These are phyloP conservation scores for Pelecanus crispus DNA, from an alignment of 2,113 vertebrate genomes.

Conservation along the genomic window DNA sequence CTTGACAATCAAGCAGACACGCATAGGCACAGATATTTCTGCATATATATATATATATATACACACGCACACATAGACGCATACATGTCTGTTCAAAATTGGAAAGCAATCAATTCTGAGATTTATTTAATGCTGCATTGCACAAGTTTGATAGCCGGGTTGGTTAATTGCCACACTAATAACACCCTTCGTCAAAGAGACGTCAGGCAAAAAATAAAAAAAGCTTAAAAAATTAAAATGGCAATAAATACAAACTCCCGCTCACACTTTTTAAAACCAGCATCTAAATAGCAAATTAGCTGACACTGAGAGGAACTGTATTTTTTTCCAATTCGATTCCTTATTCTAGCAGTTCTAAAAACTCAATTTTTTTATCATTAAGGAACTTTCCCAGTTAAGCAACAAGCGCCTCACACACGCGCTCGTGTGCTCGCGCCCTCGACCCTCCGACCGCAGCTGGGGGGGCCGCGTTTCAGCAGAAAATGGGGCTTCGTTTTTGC, in stretches of 20 bases:
- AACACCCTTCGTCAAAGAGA: slow-evolving; percentile 36
- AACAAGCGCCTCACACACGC: accelerated
- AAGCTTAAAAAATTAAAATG: background rate
- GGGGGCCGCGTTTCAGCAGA: background rate
- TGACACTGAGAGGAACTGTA: background rate
- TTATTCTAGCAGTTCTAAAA: background rate
- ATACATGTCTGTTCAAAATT: slow-evolving; percentile 3
- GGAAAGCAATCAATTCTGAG: slow-evolving; percentile 61
- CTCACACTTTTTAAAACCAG: background rate
- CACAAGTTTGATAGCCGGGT: slow-evolving; percentile 48
- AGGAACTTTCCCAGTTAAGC: background rate
- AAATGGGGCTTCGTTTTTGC: accelerated
- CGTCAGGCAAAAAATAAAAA: slow-evolving; percentile 21
- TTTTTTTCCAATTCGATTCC: background rate
- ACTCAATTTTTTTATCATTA: background rate
- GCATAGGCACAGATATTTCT: slow-evolving; percentile 27
- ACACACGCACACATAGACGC: background rate
- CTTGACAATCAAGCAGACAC: slow-evolving; percentile 68
- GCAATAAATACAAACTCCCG: background rate
- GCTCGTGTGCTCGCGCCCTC: accelerated
- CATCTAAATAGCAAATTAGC: background rate
- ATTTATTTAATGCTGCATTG: slow-evolving; percentile 35
- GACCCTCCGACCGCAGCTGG: accelerated
- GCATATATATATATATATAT: background rate
- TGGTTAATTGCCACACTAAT: slow-evolving; percentile 63